phyloP scores from a whole-genome alignment of 2,797 vertebrate genomes.

The Rallus crepitans region DNA sequence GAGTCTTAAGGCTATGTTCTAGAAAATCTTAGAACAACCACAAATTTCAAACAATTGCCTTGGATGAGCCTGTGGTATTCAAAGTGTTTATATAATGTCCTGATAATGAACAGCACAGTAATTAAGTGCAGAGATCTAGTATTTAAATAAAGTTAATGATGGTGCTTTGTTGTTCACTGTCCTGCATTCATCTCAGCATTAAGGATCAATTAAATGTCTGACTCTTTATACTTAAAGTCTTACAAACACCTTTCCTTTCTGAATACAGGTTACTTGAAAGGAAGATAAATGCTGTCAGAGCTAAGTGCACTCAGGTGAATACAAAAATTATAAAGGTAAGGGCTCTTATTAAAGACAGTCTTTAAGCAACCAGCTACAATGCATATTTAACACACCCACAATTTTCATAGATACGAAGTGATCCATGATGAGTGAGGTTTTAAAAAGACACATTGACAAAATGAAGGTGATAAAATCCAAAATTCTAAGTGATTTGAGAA shows the following conservation, averaged over 20 bases:
- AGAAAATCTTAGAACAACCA: background rate
- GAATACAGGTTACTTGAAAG: background rate
- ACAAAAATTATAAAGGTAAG: background rate
- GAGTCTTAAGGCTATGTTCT: background rate
- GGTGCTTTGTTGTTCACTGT: background rate
- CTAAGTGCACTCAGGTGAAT: background rate
- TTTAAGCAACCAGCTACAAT: background rate
- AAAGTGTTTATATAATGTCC: background rate
- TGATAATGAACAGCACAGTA: background rate
- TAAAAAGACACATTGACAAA: background rate
- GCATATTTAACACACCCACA: background rate
- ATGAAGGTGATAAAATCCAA: background rate
- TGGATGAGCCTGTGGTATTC: background rate
- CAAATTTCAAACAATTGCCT: background rate
- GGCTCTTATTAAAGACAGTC: background rate
- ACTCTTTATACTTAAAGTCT: background rate
- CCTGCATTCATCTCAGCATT: background rate
- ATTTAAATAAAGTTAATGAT: background rate
- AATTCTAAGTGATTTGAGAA: background rate
- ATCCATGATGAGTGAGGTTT: background rate
- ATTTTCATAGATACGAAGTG: background rate
- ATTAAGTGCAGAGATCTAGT: background rate
- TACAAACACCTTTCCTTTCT: background rate
- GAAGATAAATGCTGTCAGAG: background rate
- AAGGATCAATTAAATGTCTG: background rate